These are phyloP conservation scores for Catharus fuscescens DNA, from an alignment of 2,113 vertebrate genomes.

Conservation along the genomic window DNA sequence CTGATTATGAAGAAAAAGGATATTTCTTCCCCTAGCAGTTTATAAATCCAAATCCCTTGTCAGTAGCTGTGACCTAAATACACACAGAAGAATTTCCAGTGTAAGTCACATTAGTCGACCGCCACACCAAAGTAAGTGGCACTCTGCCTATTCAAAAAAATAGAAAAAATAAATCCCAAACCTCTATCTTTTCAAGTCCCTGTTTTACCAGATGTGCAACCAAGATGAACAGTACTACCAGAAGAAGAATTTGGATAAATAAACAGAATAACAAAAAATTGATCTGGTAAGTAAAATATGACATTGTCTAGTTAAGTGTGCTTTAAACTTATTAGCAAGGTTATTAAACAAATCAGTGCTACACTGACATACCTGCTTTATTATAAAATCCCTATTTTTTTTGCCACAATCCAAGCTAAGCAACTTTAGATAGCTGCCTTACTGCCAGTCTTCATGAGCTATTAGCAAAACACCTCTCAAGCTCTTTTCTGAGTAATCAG, in stretches of 20 bases:
- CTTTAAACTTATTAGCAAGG: not conserved
- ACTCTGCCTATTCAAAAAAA: not conserved
- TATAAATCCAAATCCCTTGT: not conserved
- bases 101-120: not conserved
- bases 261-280: not conserved
- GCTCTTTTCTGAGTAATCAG: not conserved
- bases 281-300: not conserved
- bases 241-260: not conserved
- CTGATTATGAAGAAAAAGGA: not conserved
- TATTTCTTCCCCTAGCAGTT: not conserved
- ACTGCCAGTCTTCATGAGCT: not conserved
- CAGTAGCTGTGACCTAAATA: not conserved
- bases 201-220: not conserved
- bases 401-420: not conserved
- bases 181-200: not conserved
- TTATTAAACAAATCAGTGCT: not conserved
- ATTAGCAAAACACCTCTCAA: not conserved
- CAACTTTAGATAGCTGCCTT: not conserved
- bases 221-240: not conserved
- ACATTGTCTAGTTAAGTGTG: not conserved
- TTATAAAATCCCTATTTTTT: not conserved
- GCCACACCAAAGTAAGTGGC: not conserved
- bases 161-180: not conserved
- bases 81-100: not conserved
- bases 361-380: not conserved